Base-by-base conservation (phyloP, 2,113 vertebrate species). In the Stictonetta naevosa region DNA sequence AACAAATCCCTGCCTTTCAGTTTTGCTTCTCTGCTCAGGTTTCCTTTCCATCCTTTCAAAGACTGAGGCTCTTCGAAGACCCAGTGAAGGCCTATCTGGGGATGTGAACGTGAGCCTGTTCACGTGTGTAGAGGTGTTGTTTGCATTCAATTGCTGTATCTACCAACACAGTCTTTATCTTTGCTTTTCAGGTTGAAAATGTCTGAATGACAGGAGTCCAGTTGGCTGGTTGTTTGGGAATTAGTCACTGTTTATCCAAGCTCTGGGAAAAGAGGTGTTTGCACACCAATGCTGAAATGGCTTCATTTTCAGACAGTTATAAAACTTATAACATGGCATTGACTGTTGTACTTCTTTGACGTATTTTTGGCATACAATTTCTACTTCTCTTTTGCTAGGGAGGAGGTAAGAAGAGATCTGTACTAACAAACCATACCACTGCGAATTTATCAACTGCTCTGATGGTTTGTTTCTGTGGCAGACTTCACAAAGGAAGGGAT, bases 361-460 rank as follows among this genome's bases (percentile, higher is more conserved):
- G 13, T 60, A 42, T 28, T 66, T 31, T 50, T 55, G 48, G n/a
- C n/a, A 29, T 29, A 75, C 28, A 34, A 40, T 92, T 48, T 66
- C n/a, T 19, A 48, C 59, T 82, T 84, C 56, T 42, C 11, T 33
- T 26, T 50, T 33, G 58, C n/a, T 25, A 81, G 36, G 66, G 55
- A 74, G 16, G 56, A 67, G 69, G 11, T 6, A 31, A 68, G 81
- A 76, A 73, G 59, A 42, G 9, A 80, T 42, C 36, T 2, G 0
- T 48, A 18, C 31, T 56, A 48, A 48, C 46, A 48, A 48, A 63
- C 55, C 1, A 0, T 46, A 44, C 75, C 36, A 31, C 48, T 53
- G 53, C 48, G 36, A 3, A 91, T 21, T 0, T 0, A 40, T 87
- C 71, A 73, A 55, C n/a, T 0, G 0, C 42, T 64, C 48, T 75